Base-by-base conservation (phyloP, 2,888 invertebrate genomes). In the Microdon myrmicae region DNA sequence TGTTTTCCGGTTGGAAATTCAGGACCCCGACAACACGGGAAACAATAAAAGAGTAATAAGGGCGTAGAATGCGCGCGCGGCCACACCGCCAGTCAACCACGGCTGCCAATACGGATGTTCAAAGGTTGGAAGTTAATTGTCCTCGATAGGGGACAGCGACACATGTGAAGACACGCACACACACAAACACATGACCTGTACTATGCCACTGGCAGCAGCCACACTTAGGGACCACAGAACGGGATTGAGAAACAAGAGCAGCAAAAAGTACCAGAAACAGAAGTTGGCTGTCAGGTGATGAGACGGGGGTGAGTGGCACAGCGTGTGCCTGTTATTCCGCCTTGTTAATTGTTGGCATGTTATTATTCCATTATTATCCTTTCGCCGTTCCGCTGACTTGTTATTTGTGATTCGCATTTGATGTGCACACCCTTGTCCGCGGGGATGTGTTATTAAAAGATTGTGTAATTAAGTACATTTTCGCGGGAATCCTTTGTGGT, bases 121-220 rank as follows among this genome's bases (percentile, higher is more conserved):
- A n/a, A n/a, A 58, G 64, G 58, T 58, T 43, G 51, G 51, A 64
- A 51, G 58, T 64, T 53, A 64, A 64, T 64, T 64, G 64, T 64
- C 45, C 41, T 47, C 41, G 34, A 47, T 53, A 48, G 51, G 51
- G 64, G 51, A 47, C 31, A n/a, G 49, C 55, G 39, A 55, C 38
- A 43, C 13, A 37, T 49, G n/a, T 10, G n/a, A 14, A 34, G 8
- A 34, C 8, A 2, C 17, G 10, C 4, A 7, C 7, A 9, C 7
- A n/a, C 39, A 39, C 13, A 39, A 8, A 13, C 13, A 16, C 38
- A 16, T 38, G 7, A 9, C 22, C 3, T 10, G 4, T 19, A 9
- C n/a, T 13, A 10, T 4, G 3, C 13, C 14, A 23, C n/a, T 37
- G n/a, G n/a, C n/a, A n/a, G 9, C 22, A 2, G 17, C 4, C 8